Percentiles rank a stretch among this genome's conserved stretches.
Evolutionary conservation across 92 coral and sea anemone species (phyloP).

Genomic region (Diadumene lineata): DNA sequence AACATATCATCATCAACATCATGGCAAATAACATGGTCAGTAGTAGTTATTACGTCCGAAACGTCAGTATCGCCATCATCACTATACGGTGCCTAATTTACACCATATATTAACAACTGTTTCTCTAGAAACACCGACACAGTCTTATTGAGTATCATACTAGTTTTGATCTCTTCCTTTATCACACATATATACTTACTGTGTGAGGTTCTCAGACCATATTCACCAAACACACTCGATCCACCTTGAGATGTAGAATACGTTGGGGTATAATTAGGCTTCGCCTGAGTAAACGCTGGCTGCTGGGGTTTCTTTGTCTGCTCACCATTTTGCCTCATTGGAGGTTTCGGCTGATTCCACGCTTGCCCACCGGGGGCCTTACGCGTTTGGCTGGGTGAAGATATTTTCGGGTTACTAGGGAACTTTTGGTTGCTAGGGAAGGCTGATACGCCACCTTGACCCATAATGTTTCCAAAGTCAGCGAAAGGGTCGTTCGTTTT

Average conservation of each 20-base stretch:
- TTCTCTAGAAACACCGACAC: background rate
- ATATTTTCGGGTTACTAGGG: conserved; percentile 24
- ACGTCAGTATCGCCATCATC: background rate
- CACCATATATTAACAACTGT: background rate
- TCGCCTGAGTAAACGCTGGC: conserved; percentile 26
- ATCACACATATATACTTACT: conserved; percentile 26
- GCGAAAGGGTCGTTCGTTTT: conserved; percentile 85
- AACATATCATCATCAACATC: background rate
- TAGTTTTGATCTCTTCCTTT: too few species aligned
- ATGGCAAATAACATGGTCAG: background rate
- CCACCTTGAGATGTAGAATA: conserved; percentile 55
- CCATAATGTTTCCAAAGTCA: conserved; percentile 68
- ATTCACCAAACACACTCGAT: conserved; percentile 85
- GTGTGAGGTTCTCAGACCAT: conserved; percentile 74
- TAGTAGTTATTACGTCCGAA: background rate
- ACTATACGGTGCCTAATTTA: background rate
- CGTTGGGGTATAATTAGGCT: conserved; percentile 84
- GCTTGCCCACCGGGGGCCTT: conserved; percentile 48
- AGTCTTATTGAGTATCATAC: background rate
- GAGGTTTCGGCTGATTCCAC: conserved; percentile 58
- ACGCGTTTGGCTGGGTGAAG: conserved; percentile 46
- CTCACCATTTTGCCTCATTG: conserved; percentile 3
- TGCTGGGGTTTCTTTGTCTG: conserved; percentile 20
- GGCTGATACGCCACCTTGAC: conserved; percentile 31
- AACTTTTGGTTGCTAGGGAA: conserved; percentile 52